Conservation (phyloP, 2,113 vertebrate species). For the Antechinus flavipes region DNA sequence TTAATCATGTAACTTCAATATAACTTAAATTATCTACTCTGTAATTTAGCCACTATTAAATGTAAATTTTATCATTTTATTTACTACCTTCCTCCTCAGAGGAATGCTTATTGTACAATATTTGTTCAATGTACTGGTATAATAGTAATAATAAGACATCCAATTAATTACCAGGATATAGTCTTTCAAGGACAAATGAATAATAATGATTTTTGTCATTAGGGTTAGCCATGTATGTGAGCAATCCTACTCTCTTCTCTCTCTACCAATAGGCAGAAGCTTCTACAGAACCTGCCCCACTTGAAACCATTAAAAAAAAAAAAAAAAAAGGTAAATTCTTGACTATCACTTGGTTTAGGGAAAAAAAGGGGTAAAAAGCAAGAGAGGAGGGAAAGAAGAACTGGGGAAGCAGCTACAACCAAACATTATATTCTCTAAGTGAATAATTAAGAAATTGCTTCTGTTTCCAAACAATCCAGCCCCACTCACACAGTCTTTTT, state of each 20-base stretch:
- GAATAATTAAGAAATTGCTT: background rate
- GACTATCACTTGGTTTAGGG: background rate
- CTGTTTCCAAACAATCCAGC: background rate
- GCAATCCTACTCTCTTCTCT: background rate
- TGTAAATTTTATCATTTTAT: conserved; percentile 18
- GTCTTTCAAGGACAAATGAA: background rate
- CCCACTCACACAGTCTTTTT: background rate
- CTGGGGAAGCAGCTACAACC: background rate
- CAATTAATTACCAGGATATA: background rate
- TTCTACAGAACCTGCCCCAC: background rate
- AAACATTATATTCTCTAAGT: background rate
- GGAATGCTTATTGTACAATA: conserved; percentile 21
- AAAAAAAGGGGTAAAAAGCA: background rate
- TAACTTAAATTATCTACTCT: background rate
- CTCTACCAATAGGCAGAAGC: background rate
- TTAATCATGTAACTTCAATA: background rate
- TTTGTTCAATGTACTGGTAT: conserved; percentile 8
- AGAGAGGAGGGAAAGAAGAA: no score
- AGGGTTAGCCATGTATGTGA: background rate
- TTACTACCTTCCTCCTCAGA: conserved; percentile 38
- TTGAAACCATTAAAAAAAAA: background rate
- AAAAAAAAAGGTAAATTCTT: background rate
- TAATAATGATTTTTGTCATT: background rate
- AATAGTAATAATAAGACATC: background rate
- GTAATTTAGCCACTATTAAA: background rate